Evolutionary conservation across 2,797 vertebrate species (phyloP), one percentile per base, ranked within the genome.

Genomic region (Galagoides demidoff): DNA sequence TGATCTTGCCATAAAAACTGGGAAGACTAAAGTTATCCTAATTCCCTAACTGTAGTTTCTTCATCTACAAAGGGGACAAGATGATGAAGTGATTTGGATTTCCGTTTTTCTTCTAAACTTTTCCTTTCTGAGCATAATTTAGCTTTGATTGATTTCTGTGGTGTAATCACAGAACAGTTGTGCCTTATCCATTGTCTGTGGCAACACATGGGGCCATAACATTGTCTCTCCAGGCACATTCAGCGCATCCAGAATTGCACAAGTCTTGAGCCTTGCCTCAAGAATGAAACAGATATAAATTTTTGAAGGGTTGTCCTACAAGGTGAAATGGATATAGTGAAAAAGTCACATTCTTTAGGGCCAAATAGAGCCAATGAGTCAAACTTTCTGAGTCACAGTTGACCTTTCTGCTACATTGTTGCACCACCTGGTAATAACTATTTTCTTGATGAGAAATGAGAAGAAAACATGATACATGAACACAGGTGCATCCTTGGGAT

Each of bases 391-490:
- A 1, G 0, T 0, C 49, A 94, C 8, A 34, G 11, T 29, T 63
- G 0, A 6, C 9, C 49, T 73, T 92, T 37, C 17, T 71, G 0
- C 89, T 76, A 92, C 97, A 90, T 70, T 31, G 6, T 25, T n/a
- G 39, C 23, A 2, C 11, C 66, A 14, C 3, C 73, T 49, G 11
- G 2, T 59, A 22, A 63, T n/a, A 19, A 7, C 37, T 2, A 6
- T 13, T 27, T 45, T 37, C 37, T 22, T 66, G 4, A 11, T 23
- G 25, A 81, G 10, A 11, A 45, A 66, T 70, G 13, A 66, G 45
- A 68, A 68, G 17, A 2, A 52, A 63, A 13, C 9, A 3, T 0
- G 5, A 11, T 1, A 8, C 45, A 2, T 10, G 23, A 29, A 76
- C 12, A 76, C 23, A n/a, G 5, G 3, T 83, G 37, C 17, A 0